Conservation (phyloP, 2,113 vertebrate species). For the Buteo buteo region DNA sequence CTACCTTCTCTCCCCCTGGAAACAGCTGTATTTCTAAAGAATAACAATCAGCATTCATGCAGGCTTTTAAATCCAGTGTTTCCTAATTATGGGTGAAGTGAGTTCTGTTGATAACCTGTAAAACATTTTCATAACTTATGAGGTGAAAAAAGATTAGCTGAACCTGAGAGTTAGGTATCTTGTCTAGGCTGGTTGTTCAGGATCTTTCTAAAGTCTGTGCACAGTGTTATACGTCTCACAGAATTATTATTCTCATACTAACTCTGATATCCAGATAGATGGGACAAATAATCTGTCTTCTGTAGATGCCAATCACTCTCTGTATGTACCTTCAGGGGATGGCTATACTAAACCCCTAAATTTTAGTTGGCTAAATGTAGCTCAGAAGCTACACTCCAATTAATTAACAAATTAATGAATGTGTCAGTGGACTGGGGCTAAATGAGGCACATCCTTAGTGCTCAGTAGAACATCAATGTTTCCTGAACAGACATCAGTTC, state of each 20-base stretch:
- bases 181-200: neutral
- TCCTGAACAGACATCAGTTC: neutral
- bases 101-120: neutral
- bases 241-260: neutral
- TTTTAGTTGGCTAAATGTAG: neutral
- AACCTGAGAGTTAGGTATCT: neutral
- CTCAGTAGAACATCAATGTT: neutral
- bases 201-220: neutral
- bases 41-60: neutral
- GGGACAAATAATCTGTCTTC: neutral
- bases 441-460: neutral
- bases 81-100: neutral
- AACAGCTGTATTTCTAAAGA: neutral
- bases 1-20: neutral
- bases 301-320: neutral
- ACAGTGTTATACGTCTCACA: fast-evolving
- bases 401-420: neutral
- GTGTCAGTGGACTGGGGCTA: neutral
- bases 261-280: neutral
- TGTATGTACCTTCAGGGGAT: neutral
- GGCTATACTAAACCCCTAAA: neutral
- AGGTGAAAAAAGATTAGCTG: conserved; percentile 6
- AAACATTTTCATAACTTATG: neutral
- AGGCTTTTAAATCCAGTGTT: neutral
- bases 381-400: neutral